These are phyloP conservation scores for Ennomos fuscantarius DNA, from an alignment of 2,888 invertebrate species.

Conservation along the genomic window DNA sequence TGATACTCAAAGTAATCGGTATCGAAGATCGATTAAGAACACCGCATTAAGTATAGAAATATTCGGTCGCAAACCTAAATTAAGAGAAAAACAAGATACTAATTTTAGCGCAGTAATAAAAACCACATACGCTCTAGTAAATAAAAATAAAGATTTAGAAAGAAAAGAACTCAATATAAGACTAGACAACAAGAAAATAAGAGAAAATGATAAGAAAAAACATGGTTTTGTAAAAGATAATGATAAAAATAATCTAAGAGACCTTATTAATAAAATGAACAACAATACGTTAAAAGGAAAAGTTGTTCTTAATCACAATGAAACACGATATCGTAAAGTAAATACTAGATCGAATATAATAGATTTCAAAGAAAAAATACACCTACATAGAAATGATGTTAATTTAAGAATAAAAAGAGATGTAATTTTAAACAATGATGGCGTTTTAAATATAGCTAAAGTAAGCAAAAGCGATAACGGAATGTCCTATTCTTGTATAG, in stretches of 20 bases:
- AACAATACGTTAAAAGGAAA: not conserved
- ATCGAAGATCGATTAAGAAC: slow-evolving; percentile 63
- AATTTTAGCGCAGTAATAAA: not conserved
- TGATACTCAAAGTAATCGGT: slow-evolving; percentile 65
- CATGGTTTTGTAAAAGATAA: not conserved
- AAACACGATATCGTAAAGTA: not conserved
- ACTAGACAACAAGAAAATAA: not conserved
- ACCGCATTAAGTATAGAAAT: slow-evolving; percentile 71
- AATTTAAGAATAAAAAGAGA: slow-evolving; percentile 55
- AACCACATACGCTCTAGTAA: not conserved
- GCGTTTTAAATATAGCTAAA: slow-evolving; percentile 85
- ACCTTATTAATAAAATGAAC: too few species aligned
- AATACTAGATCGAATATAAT: not conserved
- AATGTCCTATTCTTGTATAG: slow-evolving; percentile 91
- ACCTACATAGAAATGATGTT: not conserved
- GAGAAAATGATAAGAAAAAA: not conserved
- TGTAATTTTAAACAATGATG: slow-evolving; percentile 65
- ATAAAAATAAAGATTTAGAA: not conserved
- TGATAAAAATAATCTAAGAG: not conserved
- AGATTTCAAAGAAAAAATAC: not conserved
- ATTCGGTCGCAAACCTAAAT: slow-evolving; percentile 78
- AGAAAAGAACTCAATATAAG: not conserved
- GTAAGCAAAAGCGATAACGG: slow-evolving; percentile 88
- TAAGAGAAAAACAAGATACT: slow-evolving; percentile 57
- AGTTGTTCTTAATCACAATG: not conserved